Evolutionary conservation across 2,797 vertebrate genomes (phyloP).

Genomic region (Myiotriccus ornatus): DNA sequence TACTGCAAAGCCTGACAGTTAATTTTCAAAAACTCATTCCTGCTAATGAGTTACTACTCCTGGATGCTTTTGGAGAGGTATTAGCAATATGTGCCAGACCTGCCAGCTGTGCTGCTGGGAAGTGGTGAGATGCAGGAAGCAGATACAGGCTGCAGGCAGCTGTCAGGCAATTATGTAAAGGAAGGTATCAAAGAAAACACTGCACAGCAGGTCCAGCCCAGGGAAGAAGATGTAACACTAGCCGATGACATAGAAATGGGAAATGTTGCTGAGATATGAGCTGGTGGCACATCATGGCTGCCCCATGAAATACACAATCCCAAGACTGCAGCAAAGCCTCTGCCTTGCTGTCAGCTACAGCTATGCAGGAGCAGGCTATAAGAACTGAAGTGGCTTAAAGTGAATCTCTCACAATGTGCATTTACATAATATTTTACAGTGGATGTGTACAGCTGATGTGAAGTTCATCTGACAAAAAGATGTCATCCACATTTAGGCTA

Average conservation of each 20-base stretch:
- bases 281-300: neutral
- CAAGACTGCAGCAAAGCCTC: neutral
- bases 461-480: neutral
- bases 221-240: neutral
- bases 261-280: neutral
- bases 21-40: slow-evolving; percentile 12
- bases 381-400: neutral
- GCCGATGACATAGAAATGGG: neutral
- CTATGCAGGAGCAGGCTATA: neutral
- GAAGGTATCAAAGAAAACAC: neutral
- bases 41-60: slow-evolving; percentile 30
- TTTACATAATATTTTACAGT: neutral
- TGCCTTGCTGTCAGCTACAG: neutral
- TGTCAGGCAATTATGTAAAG: neutral
- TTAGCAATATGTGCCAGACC: slow-evolving; percentile 3
- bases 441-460: neutral
- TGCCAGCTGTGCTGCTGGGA: slow-evolving; percentile 12
- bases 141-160: neutral
- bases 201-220: neutral
- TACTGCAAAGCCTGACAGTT: neutral
- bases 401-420: neutral
- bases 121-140: neutral
- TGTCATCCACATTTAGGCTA: slow-evolving; percentile 18
- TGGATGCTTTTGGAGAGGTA: neutral
- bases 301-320: neutral